These are phyloP conservation scores for Tiphia femorata DNA, from an alignment of 2,888 invertebrate genomes.

Conservation along the genomic window DNA sequence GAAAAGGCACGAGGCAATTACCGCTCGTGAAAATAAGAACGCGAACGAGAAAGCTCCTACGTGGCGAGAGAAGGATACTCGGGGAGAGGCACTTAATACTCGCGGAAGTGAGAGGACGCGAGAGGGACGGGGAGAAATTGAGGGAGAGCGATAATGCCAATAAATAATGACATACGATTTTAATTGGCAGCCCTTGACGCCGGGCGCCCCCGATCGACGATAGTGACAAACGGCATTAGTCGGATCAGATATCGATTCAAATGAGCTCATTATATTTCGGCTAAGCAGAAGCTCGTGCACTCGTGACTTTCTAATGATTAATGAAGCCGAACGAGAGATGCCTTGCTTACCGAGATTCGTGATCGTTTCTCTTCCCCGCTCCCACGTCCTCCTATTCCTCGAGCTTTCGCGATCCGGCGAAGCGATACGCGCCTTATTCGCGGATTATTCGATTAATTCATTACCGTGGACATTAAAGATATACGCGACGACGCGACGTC, in stretches of 20 bases:
- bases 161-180: too few relatives aligned
- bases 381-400: neutral
- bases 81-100: too few relatives aligned
- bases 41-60: too few relatives aligned
- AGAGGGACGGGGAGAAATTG: too few relatives aligned
- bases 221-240: conserved; percentile 56
- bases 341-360: neutral
- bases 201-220: too few relatives aligned
- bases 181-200: too few relatives aligned
- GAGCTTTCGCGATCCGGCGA: neutral
- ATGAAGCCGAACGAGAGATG: conserved; percentile 30
- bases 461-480: neutral
- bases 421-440: neutral
- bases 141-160: too few relatives aligned
- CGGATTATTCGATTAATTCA: neutral
- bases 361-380: too few relatives aligned
- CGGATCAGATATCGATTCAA: conserved; percentile 62
- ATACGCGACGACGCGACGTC: neutral
- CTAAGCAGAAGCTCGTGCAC: conserved; percentile 40
- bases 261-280: conserved; percentile 64
- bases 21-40: too few relatives aligned
- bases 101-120: too few relatives aligned
- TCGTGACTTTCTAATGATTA: conserved; percentile 49
- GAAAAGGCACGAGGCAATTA: too few relatives aligned
- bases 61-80: too few relatives aligned